phyloP scores from a whole-genome alignment of 2,888 invertebrate species.

The Enchytraeus crypticus region DNA sequence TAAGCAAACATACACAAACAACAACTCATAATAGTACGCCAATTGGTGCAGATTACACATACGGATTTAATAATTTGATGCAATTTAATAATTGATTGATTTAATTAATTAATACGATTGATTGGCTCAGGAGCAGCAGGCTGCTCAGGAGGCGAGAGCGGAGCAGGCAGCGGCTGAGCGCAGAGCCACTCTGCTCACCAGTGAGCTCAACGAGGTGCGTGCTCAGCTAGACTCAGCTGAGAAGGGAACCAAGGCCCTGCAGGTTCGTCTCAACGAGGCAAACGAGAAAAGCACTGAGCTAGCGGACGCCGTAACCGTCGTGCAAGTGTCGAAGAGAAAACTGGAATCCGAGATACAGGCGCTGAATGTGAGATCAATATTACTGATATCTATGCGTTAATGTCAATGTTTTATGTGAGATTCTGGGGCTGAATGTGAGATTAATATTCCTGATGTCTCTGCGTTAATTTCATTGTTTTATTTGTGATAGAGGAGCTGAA shows the following conservation, averaged over 20 bases:
- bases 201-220: slow-evolving; percentile 8
- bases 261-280: slow-evolving; percentile 13
- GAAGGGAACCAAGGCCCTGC: slow-evolving; percentile 14
- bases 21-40: no score
- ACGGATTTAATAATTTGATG: no score
- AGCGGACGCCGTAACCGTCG: neutral
- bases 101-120: no score
- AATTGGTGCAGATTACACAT: no score
- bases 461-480: no score
- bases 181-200: slow-evolving; percentile 1
- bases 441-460: no score
- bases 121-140: slow-evolving; percentile 10
- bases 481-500: no score
- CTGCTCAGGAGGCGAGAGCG: slow-evolving; percentile 11
- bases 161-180: slow-evolving; percentile 15
- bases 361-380: slow-evolving; percentile 7
- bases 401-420: no score
- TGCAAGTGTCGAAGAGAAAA: slow-evolving; percentile 9
- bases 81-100: no score
- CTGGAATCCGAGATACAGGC: slow-evolving; percentile 9
- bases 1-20: no score
- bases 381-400: no score
- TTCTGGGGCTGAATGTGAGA: no score
- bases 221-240: slow-evolving; percentile 11
- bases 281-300: slow-evolving; percentile 9